These are phyloP conservation scores for Xestia rhomboidea DNA, from an alignment of 2,888 invertebrate genomes.

Conservation along the genomic window DNA sequence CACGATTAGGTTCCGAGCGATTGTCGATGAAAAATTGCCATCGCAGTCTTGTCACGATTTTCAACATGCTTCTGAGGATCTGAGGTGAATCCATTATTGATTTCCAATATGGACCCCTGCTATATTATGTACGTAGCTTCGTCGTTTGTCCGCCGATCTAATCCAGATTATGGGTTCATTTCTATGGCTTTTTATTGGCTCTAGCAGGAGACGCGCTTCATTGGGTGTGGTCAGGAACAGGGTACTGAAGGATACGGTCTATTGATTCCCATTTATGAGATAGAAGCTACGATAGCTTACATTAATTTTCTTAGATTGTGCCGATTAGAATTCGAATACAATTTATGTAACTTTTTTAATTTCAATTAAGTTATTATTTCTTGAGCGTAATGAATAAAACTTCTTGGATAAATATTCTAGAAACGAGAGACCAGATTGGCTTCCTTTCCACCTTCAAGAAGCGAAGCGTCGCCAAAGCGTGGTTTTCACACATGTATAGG, in stretches of 20 bases:
- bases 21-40: conserved; percentile 78
- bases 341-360: neutral
- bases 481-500: neutral
- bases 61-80: conserved; percentile 69
- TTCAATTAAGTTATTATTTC: neutral
- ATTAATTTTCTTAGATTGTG: neutral
- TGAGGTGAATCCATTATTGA: conserved; percentile 75
- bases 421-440: neutral
- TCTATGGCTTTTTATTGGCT: conserved; percentile 32
- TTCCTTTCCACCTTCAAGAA: neutral
- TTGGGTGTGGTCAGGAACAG: conserved; percentile 1
- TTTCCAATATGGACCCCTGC: conserved; percentile 66
- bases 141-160: conserved; percentile 44
- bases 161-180: conserved; percentile 61
- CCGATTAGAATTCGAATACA: neutral
- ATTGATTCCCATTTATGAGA: neutral
- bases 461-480: neutral
- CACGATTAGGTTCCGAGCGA: conserved; percentile 77
- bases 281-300: too few relatives aligned
- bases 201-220: neutral
- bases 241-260: neutral
- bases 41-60: conserved; percentile 76
- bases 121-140: conserved; percentile 32
- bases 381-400: neutral
- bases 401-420: neutral